Evolutionary conservation across 1,140 invertebrate genomes (phyloP), one percentile per base, ranked within the genome.

Genomic region (Euwallacea fornicatus): DNA sequence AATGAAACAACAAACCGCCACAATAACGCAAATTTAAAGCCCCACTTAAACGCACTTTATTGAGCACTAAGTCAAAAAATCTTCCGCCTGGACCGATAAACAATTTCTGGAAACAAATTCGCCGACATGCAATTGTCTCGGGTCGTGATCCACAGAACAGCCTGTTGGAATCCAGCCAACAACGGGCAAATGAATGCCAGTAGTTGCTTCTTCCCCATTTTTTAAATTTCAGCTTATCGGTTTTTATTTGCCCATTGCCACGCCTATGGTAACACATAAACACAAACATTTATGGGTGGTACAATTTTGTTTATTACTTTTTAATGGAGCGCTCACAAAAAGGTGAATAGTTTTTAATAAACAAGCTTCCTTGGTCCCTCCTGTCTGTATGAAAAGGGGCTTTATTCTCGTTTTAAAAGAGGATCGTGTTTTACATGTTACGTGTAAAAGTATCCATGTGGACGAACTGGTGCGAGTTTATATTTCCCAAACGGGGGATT

Each of bases 351-450:
- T 70, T 64, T 42, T 70, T 56, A 70, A 64, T 70, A 64, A 70
- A 70, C 68, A 70, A 64, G 61, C 68, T 64, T 70, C 60, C 60
- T 70, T 69, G 15, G 54, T 10, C 33, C 15, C 10, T 63, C 16
- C 60, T 47, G 21, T 41, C 21, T 0, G 53, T 7, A 62, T 64
- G 60, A 62, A 62, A 70, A 42, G 61, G 42, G 13, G 8, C 67
- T 64, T 70, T 70, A 64, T 70, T 54, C 15, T n/a, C 13, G 13
- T 58, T 70, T 70, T 46, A 16, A 70, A 70, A 70, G 68, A 58
- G 59, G 60, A 70, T 64, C 68, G 41, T 63, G 68, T 70, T 70
- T 70, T 70, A 58, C 63, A 70, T 70, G 68, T 70, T 64, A 70
- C 68, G 68, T 68, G 55, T 70, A 64, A 70, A 63, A 64, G 68